Conservation (phyloP, 2,113 vertebrate genomes). For the Zosterops lateralis region DNA sequence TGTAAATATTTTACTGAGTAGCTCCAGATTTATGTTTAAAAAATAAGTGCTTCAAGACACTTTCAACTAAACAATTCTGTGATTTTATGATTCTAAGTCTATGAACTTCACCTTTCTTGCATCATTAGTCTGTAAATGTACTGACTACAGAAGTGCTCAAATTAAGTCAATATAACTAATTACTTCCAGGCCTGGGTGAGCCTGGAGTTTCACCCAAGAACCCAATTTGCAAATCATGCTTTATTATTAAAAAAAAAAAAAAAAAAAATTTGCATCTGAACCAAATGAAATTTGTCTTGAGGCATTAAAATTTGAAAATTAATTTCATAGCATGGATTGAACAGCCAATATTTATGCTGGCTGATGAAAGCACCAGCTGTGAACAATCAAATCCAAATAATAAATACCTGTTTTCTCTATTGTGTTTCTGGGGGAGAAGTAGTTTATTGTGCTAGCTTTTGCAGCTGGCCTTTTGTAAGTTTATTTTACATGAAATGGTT, state of each 20-base stretch:
- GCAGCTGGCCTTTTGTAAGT: conserved; percentile 8
- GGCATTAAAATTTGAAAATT: background rate
- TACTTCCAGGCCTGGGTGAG: background rate
- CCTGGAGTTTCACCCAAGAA: background rate
- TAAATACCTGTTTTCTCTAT: conserved; percentile 11
- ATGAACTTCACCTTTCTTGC: background rate
- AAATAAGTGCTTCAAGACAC: background rate
- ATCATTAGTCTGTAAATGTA: background rate
- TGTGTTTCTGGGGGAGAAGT: background rate
- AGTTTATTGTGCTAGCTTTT: background rate
- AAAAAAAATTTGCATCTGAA: background rate
- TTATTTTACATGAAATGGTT: background rate
- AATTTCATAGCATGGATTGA: background rate
- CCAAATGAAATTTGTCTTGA: background rate
- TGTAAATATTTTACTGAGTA: background rate
- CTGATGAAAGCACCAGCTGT: conserved; percentile 2
- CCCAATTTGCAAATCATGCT: background rate
- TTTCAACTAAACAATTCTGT: background rate
- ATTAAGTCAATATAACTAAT: background rate
- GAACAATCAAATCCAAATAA: background rate
- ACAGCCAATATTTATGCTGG: background rate
- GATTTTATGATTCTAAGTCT: background rate
- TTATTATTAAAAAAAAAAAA: background rate
- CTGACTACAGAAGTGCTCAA: background rate
- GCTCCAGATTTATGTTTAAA: background rate